Evolutionary conservation across 2,797 vertebrate genomes (phyloP), one percentile per base, ranked within the genome.

Genomic region (Danio jaintianensis): DNA sequence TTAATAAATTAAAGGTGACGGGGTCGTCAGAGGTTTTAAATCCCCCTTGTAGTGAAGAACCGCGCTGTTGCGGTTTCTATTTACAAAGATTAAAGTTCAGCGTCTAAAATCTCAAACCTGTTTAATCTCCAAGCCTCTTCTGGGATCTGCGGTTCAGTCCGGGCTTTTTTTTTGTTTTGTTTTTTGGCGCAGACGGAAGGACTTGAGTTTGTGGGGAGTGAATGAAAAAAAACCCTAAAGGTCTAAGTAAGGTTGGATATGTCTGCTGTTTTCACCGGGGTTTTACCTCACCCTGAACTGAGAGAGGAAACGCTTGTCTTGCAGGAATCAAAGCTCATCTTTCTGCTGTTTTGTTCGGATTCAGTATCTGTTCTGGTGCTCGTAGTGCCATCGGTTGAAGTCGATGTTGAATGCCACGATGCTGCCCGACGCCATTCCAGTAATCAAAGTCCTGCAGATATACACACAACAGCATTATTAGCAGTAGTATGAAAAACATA

Each of bases 381-480:
- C 97, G 81, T 97, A 98, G 91, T 99, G 98, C 98, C 97, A 99
- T 85, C 97, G 95, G 92, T 99, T 99, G 93, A 99, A 99, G 93
- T 99, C 98, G 86, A 99, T 99, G 93, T 99, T 98, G 91, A 99
- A 99, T 81, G 97, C 98, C 92, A 99, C 98, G 6, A 99, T 98
- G 89, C 97, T 99, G 81, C 98, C 98, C 68, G 98, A 99, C 74
- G 97, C 97, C 98, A 99, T 99, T 88, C 98, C 98, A 4, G 97
- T 99, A 89, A 99, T 97, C 92, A 99, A 93, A 84, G 98, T 99
- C 95, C 98, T 99, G 89, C 42, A 72, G 69, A 78, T n/a, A 79
- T 8, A 77, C 11, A 75, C 1, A 62, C 3, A 7, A 5, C 45
- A 29, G 29, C 29, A 29, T 29, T 29, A 29, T 29, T 29, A 29